phyloP scores from a whole-genome alignment of 1,140 invertebrate species.

The Drosophila nikananu region DNA sequence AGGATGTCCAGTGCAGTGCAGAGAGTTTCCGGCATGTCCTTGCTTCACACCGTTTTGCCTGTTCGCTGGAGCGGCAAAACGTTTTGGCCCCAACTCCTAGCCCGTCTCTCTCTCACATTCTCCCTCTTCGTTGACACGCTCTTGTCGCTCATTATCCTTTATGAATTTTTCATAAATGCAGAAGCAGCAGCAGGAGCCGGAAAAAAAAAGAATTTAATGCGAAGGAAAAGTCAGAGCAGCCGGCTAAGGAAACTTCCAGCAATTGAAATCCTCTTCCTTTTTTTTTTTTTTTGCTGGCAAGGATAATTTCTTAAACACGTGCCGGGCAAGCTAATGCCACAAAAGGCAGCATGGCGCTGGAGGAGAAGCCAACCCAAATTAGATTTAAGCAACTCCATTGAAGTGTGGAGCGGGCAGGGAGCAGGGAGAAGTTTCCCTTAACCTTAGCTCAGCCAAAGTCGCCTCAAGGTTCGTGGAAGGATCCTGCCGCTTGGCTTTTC shows the following conservation, averaged over 20 bases:
- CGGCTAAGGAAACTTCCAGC: slow-evolving; percentile 48
- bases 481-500: slow-evolving; percentile 9
- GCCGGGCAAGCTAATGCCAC: slow-evolving; percentile 71
- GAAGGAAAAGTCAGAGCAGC: slow-evolving; percentile 4
- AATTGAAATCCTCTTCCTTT: slow-evolving; percentile 55
- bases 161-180: slow-evolving; percentile 83
- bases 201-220: slow-evolving; percentile 19
- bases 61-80: slow-evolving; percentile 75
- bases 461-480: slow-evolving; percentile 44
- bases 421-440: slow-evolving; percentile 31
- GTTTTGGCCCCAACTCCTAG: slow-evolving; percentile 40
- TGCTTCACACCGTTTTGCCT: slow-evolving; percentile 69
- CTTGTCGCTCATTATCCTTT: slow-evolving; percentile 82
- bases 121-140: slow-evolving; percentile 67
- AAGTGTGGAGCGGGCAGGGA: slow-evolving; percentile 41
- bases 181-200: slow-evolving; percentile 30
- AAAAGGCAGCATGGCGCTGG: slow-evolving; percentile 40
- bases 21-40: slow-evolving; percentile 41
- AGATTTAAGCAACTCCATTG: slow-evolving; percentile 73
- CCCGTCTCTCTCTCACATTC: background rate
- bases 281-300: slow-evolving; percentile 41
- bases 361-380: slow-evolving; percentile 57
- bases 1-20: slow-evolving; percentile 62
- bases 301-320: slow-evolving; percentile 76
- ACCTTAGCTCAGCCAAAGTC: slow-evolving; percentile 60